Evolutionary conservation across 2,113 vertebrate species (phyloP).

Genomic region (Callionymus lyra): DNA sequence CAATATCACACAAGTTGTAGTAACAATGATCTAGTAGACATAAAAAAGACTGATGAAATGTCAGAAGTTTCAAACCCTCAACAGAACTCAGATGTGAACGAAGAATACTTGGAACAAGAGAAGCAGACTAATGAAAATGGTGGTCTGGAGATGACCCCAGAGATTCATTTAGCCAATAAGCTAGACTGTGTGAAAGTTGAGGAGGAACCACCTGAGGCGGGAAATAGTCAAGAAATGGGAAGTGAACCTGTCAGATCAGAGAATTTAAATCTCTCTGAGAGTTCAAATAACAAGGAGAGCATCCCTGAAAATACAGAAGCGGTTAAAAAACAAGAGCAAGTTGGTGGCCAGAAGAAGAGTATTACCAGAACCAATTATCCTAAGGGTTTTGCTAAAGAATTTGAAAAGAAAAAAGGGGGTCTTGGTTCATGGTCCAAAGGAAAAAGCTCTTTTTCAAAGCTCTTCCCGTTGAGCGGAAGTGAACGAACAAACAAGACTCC

Average conservation of each 20-base stretch:
- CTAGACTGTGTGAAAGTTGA: too few relatives aligned
- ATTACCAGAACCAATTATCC: constrained; percentile 22
- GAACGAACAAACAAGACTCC: constrained; percentile 39
- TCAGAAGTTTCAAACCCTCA: too few relatives aligned
- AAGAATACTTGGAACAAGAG: too few relatives aligned
- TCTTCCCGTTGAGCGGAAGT: constrained; percentile 62
- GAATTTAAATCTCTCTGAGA: too few relatives aligned
- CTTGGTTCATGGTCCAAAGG: constrained; percentile 58
- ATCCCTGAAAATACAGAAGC: constrained; percentile 1
- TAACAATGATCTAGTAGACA: neutral
- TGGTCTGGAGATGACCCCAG: too few relatives aligned
- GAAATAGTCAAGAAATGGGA: too few relatives aligned
- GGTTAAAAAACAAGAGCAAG: constrained; percentile 7
- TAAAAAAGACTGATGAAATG: neutral
- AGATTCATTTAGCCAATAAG: too few relatives aligned
- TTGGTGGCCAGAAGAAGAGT: constrained; percentile 13
- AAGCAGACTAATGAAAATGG: too few relatives aligned
- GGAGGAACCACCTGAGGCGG: constrained; percentile 6
- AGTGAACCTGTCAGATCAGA: too few relatives aligned
- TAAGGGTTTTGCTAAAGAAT: constrained; percentile 29
- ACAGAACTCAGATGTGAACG: too few relatives aligned
- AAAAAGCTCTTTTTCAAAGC: constrained; percentile 59
- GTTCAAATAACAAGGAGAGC: constrained; percentile 5
- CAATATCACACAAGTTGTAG: too few relatives aligned
- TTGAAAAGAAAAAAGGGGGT: constrained; percentile 31